Conservation (phyloP, 1,140 invertebrate species). For the Maniola jurtina region DNA sequence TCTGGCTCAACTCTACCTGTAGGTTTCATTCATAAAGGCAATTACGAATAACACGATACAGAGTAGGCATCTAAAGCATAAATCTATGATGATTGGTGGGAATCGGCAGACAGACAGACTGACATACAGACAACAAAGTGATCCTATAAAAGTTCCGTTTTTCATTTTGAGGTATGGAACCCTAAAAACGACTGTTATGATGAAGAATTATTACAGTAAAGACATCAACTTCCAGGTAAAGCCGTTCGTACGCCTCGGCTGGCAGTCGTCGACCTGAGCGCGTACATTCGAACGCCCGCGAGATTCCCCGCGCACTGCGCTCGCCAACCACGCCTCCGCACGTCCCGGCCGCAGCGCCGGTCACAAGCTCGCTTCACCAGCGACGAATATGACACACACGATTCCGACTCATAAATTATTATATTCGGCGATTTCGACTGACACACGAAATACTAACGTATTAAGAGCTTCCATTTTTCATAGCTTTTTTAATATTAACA, state of each 20-base stretch:
- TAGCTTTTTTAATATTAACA: conserved; percentile 18
- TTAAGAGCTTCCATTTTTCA: conserved; percentile 34
- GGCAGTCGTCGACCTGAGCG: conserved; percentile 63
- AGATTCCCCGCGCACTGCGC: conserved; percentile 3
- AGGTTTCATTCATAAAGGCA: too few species aligned
- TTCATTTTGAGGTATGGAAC: too few species aligned
- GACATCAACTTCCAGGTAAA: conserved; percentile 40
- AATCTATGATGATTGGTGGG: too few species aligned
- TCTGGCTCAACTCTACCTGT: too few species aligned
- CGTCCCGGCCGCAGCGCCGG: conserved; percentile 35
- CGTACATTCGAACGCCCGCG: conserved; percentile 54
- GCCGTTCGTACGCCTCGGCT: conserved; percentile 61
- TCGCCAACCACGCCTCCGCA: conserved; percentile 20
- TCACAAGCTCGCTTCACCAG: conserved; percentile 52
- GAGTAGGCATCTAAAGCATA: too few species aligned
- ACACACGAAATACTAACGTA: conserved; percentile 16
- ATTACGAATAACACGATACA: too few species aligned
- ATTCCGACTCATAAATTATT: conserved; percentile 49
- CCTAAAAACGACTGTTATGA: too few species aligned
- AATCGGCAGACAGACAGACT: too few species aligned
- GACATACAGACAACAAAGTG: too few species aligned
- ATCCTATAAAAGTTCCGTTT: too few species aligned
- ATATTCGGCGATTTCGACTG: background rate
- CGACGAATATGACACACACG: conserved; percentile 69
- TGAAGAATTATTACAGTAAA: background rate